Base-by-base conservation (phyloP, 2,113 vertebrate genomes). In the Merops nubicus region DNA sequence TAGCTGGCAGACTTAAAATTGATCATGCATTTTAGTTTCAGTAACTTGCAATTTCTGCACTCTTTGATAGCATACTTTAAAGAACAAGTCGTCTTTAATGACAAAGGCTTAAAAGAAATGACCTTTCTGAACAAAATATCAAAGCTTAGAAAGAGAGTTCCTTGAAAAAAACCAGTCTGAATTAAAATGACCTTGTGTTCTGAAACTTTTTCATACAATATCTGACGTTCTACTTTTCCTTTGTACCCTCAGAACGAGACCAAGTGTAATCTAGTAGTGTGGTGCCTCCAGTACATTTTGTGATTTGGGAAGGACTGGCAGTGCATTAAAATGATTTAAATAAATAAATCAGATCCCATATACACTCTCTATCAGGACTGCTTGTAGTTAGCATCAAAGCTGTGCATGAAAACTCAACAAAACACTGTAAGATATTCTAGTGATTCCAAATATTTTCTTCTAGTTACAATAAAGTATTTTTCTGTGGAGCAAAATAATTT, bases 21-120 rank as follows among this genome's bases (percentile, higher is more conserved):
- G 97, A 98, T 98, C 96, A 92, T 48, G 96, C 85, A 88, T 98
- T 98, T 98, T 98, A 95, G 97, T 98, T 97, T 98, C 97, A 97
- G 97, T 97, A 98, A 98, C 97, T 98, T 90, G 96, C 97, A 98
- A 98, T 98, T 98, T 98, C 97, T 96, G 96, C 65, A 69, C 6
- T 70, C 97, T 98, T 98, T 98, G 98, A 98, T 98, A 98, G 95
- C 25, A 5, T 87, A 82, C 98, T 98, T 98, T 98, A 98, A 98
- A 98, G 98, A 97, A 95, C 95, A 97, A 98, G 97, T 84, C 33
- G 63, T 94, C 96, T 98, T 98, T 98, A 98, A 98, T 98, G 98
- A 97, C 97, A 97, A 98, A 96, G 95, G 97, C 97, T 98, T 97
- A 96, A 98, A 98, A 98, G 97, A 97, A 97, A 97, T 68, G 96